Evolutionary conservation across 2,888 invertebrate species (phyloP).

Genomic region (Rhagonycha lutea): DNA sequence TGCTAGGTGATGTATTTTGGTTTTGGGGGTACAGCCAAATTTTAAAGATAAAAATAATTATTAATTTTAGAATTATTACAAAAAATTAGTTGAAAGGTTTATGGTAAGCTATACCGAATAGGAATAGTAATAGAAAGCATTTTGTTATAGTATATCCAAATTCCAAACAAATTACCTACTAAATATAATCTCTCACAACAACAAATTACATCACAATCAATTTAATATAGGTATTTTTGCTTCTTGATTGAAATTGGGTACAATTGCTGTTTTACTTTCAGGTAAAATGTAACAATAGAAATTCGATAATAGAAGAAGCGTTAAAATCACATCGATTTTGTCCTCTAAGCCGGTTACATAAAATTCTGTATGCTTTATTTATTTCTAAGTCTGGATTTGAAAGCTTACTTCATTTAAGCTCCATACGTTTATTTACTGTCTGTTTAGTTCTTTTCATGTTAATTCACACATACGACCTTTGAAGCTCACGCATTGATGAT

Average conservation of each 20-base stretch:
- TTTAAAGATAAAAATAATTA: no score
- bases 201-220: background rate
- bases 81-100: no score
- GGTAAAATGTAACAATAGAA: background rate
- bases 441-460: background rate
- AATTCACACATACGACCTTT: slow-evolving; percentile 2
- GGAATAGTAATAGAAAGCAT: no score
- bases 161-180: background rate
- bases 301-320: background rate
- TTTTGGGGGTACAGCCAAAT: no score
- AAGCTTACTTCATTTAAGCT: background rate
- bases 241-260: background rate
- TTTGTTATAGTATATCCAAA: no score
- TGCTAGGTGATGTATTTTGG: no score
- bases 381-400: background rate
- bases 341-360: background rate
- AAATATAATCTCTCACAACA: background rate
- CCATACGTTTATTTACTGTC: background rate
- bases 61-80: no score
- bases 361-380: background rate
- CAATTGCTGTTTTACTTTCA: background rate
- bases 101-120: no score
- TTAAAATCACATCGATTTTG: background rate
- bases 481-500: background rate
- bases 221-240: no score